phyloP scores from a whole-genome alignment of 2,113 vertebrate genomes.

The Prochilodus magdalenae region DNA sequence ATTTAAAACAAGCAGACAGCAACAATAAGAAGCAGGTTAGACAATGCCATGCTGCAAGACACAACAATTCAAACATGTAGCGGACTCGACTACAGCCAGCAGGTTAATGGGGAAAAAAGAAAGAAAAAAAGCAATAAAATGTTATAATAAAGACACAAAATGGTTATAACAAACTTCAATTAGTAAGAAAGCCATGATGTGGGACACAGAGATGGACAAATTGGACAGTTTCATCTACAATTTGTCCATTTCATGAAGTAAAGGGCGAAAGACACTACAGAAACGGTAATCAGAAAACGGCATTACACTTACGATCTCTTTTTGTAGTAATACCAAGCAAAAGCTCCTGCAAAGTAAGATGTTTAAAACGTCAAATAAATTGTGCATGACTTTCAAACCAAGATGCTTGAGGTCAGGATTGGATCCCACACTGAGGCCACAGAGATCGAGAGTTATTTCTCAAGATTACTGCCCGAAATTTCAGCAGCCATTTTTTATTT shows the following conservation, averaged over 20 bases:
- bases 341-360: background rate
- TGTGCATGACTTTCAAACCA: no score
- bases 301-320: slow-evolving; percentile 34
- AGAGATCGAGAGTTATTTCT: no score
- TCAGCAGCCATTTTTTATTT: no score
- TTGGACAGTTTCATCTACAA: background rate
- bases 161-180: background rate
- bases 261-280: background rate
- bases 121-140: background rate
- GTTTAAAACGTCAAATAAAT: background rate
- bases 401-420: no score
- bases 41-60: background rate
- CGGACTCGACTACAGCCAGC: background rate
- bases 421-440: no score
- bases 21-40: background rate
- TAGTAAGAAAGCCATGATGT: background rate
- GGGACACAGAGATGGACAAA: background rate
- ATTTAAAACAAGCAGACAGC: background rate
- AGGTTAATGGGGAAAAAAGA: background rate
- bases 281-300: background rate
- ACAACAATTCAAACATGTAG: background rate
- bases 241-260: background rate
- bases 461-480: no score
- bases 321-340: background rate
- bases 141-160: background rate